Evolutionary conservation across 2,797 vertebrate species (phyloP), one percentile per base, ranked within the genome.

Genomic region (Leuciscus waleckii): DNA sequence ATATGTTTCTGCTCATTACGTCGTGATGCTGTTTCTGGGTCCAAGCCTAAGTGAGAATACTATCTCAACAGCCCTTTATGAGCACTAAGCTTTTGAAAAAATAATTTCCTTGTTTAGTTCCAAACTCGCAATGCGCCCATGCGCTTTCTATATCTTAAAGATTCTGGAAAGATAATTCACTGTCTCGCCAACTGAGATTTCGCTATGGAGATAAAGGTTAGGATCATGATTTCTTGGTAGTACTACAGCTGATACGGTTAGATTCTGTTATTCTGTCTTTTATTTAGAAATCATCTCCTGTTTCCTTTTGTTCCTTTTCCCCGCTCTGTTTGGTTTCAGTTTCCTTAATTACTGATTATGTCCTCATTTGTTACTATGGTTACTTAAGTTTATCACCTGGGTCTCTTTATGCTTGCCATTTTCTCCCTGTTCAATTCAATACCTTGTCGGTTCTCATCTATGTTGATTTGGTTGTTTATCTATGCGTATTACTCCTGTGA

Each of bases 131-230:
- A n/a, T n/a, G n/a, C n/a, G n/a, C n/a, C n/a, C n/a, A n/a, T n/a
- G n/a, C n/a, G n/a, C n/a, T n/a, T n/a, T n/a, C n/a, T n/a, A n/a
- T 26, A 81, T 54, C 37, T 68, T 26, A 80, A 80, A 0, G 19
- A 37, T 67, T 79, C 21, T 23, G 10, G 13, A 49, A 67, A 79
- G 39, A 51, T 68, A 11, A 76, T 37, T 68, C 41, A 35, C 41
- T 79, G 21, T 79, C 63, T 68, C 29, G 23, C 43, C 46, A 69
- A 37, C 29, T 69, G 79, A 37, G 63, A 79, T 35, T 79, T 35
- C 13, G 1, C 26, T n/a, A 37, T 68, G 61, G 78, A 51, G 11
- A 67, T 80, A 54, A 75, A 54, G 49, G 49, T 76, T 76, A 37
- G 71, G 21, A 58, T 77, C 5, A 2, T 54, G 19, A 14, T 35